A percentile compares a stretch with the other conserved stretches of the same genome.
These are phyloP conservation scores for Aphidius colemani DNA, from an alignment of 2,888 invertebrate genomes.

Conservation along the genomic window DNA sequence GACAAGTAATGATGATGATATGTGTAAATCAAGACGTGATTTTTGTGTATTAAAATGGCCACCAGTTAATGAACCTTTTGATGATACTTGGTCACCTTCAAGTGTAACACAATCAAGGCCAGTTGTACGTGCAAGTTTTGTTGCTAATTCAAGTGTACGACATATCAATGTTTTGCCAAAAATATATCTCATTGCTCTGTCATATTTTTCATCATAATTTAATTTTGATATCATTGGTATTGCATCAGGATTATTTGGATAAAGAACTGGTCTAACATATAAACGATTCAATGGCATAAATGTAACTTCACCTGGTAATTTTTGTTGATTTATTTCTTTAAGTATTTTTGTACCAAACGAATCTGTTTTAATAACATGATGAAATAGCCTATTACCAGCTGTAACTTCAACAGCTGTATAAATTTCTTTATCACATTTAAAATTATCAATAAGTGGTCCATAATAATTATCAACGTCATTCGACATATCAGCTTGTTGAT, in stretches of 20 bases:
- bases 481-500: slow-evolving; percentile 52
- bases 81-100: neutral
- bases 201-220: neutral
- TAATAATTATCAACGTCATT: slow-evolving; percentile 68
- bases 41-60: neutral
- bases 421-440: slow-evolving; percentile 94
- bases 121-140: neutral
- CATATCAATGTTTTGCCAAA: slow-evolving; percentile 1
- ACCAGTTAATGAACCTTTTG: slow-evolving; percentile 1
- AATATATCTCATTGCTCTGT: slow-evolving; percentile 1
- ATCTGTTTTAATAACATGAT: neutral
- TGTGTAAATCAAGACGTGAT: neutral
- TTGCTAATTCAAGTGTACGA: neutral
- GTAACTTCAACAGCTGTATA: slow-evolving; percentile 64
- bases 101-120: slow-evolving; percentile 2
- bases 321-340: neutral
- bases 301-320: neutral
- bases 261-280: neutral
- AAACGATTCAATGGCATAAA: slow-evolving; percentile 1
- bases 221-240: neutral
- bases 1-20: neutral
- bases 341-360: neutral
- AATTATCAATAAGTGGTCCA: slow-evolving; percentile 96
- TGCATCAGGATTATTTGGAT: neutral
- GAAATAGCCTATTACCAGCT: slow-evolving; percentile 1